These are phyloP conservation scores for Steinernema feltiae DNA, from an alignment of 1,140 invertebrate species.

Conservation along the genomic window DNA sequence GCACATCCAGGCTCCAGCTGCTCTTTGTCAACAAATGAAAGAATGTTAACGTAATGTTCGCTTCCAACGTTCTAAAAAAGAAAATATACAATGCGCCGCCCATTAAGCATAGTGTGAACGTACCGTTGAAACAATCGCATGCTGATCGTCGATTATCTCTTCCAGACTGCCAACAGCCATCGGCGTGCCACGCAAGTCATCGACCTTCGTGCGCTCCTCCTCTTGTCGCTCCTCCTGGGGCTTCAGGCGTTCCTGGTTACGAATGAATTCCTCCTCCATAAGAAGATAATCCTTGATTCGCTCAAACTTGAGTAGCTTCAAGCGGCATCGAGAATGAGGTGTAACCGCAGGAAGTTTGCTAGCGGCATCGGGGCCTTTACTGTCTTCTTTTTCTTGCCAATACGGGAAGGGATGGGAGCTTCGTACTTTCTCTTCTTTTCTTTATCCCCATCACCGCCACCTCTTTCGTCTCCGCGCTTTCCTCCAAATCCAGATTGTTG, in stretches of 20 bases:
- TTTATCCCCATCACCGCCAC: slow-evolving; percentile 51
- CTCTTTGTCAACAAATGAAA: slow-evolving; percentile 99
- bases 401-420: slow-evolving; percentile 83
- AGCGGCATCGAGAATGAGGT: slow-evolving; percentile 87
- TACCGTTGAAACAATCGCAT: slow-evolving; percentile 93
- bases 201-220: slow-evolving; percentile 86
- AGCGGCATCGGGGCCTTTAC: slow-evolving; percentile 94
- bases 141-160: slow-evolving; percentile 99
- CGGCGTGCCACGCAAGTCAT: slow-evolving; percentile 93
- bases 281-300: slow-evolving; percentile 96
- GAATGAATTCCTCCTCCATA: slow-evolving; percentile 99
- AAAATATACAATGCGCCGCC: background rate
- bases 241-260: slow-evolving; percentile 93
- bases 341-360: slow-evolving; percentile 93
- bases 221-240: slow-evolving; percentile 98
- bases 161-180: slow-evolving; percentile 99
- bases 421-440: slow-evolving; percentile 99
- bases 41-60: slow-evolving; percentile 98
- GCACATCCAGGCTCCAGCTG: slow-evolving; percentile 97
- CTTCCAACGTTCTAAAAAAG: slow-evolving; percentile 76
- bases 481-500: slow-evolving; percentile 42
- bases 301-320: slow-evolving; percentile 90
- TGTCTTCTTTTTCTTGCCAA: slow-evolving; percentile 95
- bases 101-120: background rate
- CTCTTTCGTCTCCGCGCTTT: slow-evolving; percentile 49